Percentiles rank a stretch among this genome's conserved stretches.
phyloP scores from a whole-genome alignment of 2,888 invertebrate species.

The Syrista parreyssii region DNA sequence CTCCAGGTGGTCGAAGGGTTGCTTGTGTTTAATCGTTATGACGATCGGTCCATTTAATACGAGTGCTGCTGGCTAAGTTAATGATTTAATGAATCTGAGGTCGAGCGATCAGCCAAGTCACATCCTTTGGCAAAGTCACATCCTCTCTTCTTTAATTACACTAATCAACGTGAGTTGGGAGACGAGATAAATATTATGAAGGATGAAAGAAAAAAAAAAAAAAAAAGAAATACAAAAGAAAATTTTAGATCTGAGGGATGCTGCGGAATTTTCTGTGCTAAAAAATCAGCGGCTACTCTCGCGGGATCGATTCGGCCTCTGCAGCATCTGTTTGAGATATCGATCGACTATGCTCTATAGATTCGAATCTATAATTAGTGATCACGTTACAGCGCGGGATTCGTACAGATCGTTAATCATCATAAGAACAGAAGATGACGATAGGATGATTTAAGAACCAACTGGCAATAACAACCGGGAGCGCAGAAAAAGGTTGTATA shows the following conservation, averaged over 20 bases:
- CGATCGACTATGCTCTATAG: background rate
- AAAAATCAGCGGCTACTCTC: background rate
- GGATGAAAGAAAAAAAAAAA: no score
- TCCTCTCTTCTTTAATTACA: conserved; percentile 11
- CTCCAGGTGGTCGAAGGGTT: conserved; percentile 46
- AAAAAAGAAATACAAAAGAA: background rate
- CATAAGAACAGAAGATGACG: background rate
- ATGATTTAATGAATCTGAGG: background rate
- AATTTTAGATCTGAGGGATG: background rate
- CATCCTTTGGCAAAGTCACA: conserved; percentile 31
- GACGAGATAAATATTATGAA: background rate
- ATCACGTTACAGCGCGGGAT: background rate
- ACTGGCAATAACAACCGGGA: background rate
- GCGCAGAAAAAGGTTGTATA: background rate
- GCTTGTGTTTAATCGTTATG: background rate
- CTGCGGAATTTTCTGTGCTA: background rate
- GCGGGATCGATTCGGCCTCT: background rate
- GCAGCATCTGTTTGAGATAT: background rate
- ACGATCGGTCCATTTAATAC: conserved; percentile 10
- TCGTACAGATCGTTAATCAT: background rate
- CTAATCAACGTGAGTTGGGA: background rate
- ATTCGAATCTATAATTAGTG: background rate
- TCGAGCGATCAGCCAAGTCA: background rate
- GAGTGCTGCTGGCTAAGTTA: background rate
- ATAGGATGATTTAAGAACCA: background rate